Percentiles rank a stretch among this genome's conserved stretches.
phyloP scores from a whole-genome alignment of 2,888 invertebrate species.

The Mongoloraphidia duomilia region DNA sequence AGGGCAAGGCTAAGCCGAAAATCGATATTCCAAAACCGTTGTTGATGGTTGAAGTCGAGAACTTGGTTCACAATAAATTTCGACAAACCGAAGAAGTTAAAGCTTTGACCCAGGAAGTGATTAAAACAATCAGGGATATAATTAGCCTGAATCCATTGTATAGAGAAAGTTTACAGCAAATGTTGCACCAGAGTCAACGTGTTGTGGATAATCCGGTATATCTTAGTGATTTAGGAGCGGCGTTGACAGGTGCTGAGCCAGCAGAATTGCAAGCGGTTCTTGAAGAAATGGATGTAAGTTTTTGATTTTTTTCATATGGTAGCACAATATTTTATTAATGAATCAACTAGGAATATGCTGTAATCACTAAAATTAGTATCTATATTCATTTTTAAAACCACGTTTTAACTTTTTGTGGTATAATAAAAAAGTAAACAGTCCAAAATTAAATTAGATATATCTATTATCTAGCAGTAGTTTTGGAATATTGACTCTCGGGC shows the following conservation, averaged over 20 bases:
- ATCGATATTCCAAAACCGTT: slow-evolving; percentile 34
- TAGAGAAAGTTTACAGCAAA: slow-evolving; percentile 93
- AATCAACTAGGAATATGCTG: not conserved
- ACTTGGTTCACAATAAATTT: slow-evolving; percentile 77
- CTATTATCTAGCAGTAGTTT: no score
- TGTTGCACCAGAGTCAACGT: slow-evolving; percentile 91
- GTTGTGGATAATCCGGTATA: slow-evolving; percentile 98
- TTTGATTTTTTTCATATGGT: not conserved
- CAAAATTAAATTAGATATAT: no score
- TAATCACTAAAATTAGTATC: not conserved
- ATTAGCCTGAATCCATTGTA: slow-evolving; percentile 95
- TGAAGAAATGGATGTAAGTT: slow-evolving; percentile 83
- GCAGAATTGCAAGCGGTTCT: slow-evolving; percentile 83
- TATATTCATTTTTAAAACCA: not conserved
- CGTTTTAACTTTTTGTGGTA: not conserved
- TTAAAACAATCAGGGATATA: slow-evolving; percentile 94
- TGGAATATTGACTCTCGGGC: no score
- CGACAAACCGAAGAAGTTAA: slow-evolving; percentile 90
- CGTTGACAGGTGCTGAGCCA: slow-evolving; percentile 84
- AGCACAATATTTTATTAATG: not conserved
- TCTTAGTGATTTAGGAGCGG: slow-evolving; percentile 90
- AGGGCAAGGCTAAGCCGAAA: slow-evolving; percentile 12
- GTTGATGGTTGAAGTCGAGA: slow-evolving; percentile 89
- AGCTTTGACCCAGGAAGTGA: slow-evolving; percentile 90
- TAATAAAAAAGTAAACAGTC: not conserved